A percentile compares a stretch with the other conserved stretches of the same genome.
These are phyloP conservation scores for Leuciscus idus DNA, from an alignment of 2,113 vertebrate species.

Conservation along the genomic window DNA sequence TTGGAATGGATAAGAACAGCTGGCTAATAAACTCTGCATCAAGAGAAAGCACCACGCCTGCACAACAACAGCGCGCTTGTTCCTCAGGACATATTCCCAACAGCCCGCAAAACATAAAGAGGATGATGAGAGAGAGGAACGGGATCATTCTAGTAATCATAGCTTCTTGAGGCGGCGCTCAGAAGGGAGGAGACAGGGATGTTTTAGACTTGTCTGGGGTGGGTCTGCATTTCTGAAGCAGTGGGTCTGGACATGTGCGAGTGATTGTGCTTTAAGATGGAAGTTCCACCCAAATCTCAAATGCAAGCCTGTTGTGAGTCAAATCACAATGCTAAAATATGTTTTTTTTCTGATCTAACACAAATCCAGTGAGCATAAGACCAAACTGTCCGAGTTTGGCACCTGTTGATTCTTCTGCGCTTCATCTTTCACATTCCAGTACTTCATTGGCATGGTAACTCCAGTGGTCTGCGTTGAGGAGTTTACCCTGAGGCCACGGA, in stretches of 20 bases:
- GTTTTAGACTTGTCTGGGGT: conserved; percentile 20
- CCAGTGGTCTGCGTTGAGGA: background rate
- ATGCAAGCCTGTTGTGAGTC: background rate
- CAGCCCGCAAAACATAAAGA: background rate
- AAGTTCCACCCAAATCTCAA: conserved; percentile 21
- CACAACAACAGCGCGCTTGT: background rate
- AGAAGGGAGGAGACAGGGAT: conserved; percentile 8
- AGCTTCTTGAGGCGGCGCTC: background rate
- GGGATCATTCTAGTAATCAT: conserved; percentile 36
- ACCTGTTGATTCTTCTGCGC: conserved; percentile 30
- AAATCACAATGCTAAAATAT: background rate
- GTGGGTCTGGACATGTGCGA: conserved; percentile 52
- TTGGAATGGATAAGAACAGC: background rate
- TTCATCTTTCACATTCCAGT: conserved; percentile 17
- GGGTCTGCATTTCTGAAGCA: conserved; percentile 41
- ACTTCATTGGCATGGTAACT: conserved; percentile 35
- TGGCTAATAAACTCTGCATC: background rate
- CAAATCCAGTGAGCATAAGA: background rate
- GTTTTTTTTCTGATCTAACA: background rate
- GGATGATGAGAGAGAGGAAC: conserved; percentile 8
- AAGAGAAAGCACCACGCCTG: background rate
- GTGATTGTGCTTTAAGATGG: conserved; percentile 25
- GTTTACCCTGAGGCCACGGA: conserved; percentile 34
- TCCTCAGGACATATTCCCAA: background rate
- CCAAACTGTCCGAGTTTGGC: background rate